Evolutionary conservation across 2,888 invertebrate species (phyloP), one percentile per base, ranked within the genome.

Genomic region (Chrysolina oricalcia): DNA sequence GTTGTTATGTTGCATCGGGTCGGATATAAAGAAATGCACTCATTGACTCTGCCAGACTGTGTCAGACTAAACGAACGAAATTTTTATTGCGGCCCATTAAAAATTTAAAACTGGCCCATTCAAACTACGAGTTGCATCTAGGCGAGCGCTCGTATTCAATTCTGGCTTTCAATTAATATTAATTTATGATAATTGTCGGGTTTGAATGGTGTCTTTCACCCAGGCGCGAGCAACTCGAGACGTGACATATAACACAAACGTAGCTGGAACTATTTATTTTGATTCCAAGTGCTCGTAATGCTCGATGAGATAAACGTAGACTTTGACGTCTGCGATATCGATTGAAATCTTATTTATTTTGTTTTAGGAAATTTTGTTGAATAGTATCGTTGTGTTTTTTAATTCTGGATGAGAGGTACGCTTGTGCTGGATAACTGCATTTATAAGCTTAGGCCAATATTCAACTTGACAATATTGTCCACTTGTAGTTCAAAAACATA

Each of bases 121-220:
- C 21, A 53, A 13, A 23, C 17, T 35, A 35, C 35, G 35, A 35
- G 6, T 35, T 53, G 53, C 53, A 21, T 21, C 43, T 43, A 43
- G 15, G 43, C 43, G 43, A 43, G 43, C 43, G 15, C 13, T 50
- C 21, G 53, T 13, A 53, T 53, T 53, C 48, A 48, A 67, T 67
- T 27, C 50, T 27, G 67, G 11, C 67, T 67, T 35, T 35, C 67
- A 67, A 48, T 67, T 67, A 67, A 67, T 50, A 48, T 67, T 67
- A 67, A 67, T 67, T 67, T 67, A 67, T 67, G 67, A 67, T 67
- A 67, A 67, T 67, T 50, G 27, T 64, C 64, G 64, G 48, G 43
- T 50, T 67, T 67, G 19, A 67, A 67, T 67, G 35, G 67, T 48
- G 48, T 67, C 67, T 67, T 67, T 67, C 67, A 50, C 67, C 50